Conservation (phyloP, 2,797 vertebrate genomes). For the Apogon hyalosoma region DNA sequence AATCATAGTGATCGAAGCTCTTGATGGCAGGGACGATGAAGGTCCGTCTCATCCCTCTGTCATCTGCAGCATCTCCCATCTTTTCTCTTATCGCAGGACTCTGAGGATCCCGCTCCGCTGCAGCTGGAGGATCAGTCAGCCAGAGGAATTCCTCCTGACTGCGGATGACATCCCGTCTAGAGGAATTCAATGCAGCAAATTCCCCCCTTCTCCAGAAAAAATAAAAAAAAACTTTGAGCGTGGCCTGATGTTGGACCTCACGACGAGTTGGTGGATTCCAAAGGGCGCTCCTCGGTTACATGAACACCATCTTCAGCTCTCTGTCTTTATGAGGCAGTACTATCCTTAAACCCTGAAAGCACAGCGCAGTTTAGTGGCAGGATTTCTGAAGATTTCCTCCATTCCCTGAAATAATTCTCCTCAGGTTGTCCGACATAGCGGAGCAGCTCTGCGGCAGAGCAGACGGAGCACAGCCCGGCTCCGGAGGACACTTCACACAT, state of each 20-base stretch:
- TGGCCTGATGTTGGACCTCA: slow-evolving; percentile 8
- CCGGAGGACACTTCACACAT: slow-evolving; percentile 6
- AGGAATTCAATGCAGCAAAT: slow-evolving; percentile 80
- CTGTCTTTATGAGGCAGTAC: slow-evolving; percentile 17
- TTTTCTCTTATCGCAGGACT: slow-evolving; percentile 43
- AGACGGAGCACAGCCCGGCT: slow-evolving; percentile 27
- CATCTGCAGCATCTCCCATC: slow-evolving; percentile 91
- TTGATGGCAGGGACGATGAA: slow-evolving; percentile 96
- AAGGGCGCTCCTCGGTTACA: slow-evolving; percentile 36
- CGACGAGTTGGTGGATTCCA: slow-evolving; percentile 17
- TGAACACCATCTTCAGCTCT: slow-evolving; percentile 49
- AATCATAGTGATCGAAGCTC: slow-evolving; percentile 96
- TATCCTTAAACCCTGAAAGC: slow-evolving; percentile 25
- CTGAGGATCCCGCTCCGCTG: slow-evolving; percentile 43
- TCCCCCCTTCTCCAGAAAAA: slow-evolving; percentile 32
- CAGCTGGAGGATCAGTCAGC: slow-evolving; percentile 66
- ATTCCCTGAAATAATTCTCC: slow-evolving; percentile 70
- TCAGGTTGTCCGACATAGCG: slow-evolving; percentile 54
- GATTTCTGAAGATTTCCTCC: slow-evolving; percentile 65
- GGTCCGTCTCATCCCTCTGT: slow-evolving; percentile 87
- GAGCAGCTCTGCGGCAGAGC: slow-evolving; percentile 35
- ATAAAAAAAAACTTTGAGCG: no score
- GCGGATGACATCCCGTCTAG: slow-evolving; percentile 71
- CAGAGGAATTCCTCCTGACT: slow-evolving; percentile 65
- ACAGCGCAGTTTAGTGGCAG: slow-evolving; percentile 55